These are phyloP conservation scores for Chloebia gouldiae DNA, from an alignment of 2,113 vertebrate genomes.

Conservation along the genomic window DNA sequence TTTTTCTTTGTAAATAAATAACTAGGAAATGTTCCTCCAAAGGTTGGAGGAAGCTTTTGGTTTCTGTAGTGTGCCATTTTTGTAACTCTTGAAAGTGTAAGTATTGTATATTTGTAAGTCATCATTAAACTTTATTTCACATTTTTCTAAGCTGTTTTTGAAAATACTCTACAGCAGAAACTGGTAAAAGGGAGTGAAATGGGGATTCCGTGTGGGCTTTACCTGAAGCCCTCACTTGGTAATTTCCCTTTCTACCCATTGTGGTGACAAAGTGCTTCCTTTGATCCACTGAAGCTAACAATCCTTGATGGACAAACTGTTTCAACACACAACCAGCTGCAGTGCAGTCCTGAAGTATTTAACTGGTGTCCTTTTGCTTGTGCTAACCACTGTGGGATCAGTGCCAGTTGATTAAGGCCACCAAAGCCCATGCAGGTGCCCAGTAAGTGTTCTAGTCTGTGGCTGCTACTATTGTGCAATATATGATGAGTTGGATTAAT, in stretches of 20 bases:
- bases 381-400: not conserved
- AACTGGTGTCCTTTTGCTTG: not conserved
- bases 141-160: not conserved
- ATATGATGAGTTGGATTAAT: not conserved
- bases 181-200: not conserved
- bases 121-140: conserved; percentile 39
- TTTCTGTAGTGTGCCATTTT: not conserved
- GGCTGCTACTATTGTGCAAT: not conserved
- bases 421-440: rapidly evolving
- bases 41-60: not conserved
- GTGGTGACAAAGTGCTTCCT: not conserved
- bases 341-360: not conserved
- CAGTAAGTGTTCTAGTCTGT: rapidly evolving
- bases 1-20: conserved; percentile 53
- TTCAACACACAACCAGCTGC: not conserved
- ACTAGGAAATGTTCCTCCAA: not conserved
- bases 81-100: conserved; percentile 46
- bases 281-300: not conserved
- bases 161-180: not conserved
- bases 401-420: not conserved
- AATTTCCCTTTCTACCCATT: not conserved
- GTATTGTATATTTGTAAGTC: conserved; percentile 64
- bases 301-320: not conserved
- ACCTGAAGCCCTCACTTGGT: not conserved
- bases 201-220: not conserved